phyloP scores from a whole-genome alignment of 2,888 invertebrate species.

The Drosophila limbata region DNA sequence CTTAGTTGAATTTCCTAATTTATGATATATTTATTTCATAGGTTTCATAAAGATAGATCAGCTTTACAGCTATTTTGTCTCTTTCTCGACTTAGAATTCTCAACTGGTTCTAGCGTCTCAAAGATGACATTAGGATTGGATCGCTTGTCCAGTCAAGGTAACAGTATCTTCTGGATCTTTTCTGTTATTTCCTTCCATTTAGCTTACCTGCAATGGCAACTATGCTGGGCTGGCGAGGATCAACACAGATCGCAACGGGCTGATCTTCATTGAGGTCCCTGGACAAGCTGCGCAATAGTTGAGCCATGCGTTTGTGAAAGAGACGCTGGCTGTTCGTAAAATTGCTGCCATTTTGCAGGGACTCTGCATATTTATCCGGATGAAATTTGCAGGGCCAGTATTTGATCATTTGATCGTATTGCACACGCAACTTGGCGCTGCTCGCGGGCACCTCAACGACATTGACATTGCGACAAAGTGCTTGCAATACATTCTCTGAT shows the following conservation, averaged over 20 bases:
- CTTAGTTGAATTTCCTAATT: no score
- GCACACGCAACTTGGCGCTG: slow-evolving; percentile 89
- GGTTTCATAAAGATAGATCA: no score
- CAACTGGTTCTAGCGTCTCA: no score
- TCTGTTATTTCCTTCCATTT: no score
- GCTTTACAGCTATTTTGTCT: no score
- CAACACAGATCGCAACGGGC: slow-evolving; percentile 89
- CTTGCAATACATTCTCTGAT: slow-evolving; percentile 53
- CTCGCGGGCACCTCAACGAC: slow-evolving; percentile 87
- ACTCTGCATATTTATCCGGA: slow-evolving; percentile 91
- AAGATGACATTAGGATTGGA: no score
- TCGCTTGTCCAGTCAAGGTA: no score
- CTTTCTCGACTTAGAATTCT: no score
- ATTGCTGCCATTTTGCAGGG: slow-evolving; percentile 87
- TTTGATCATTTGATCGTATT: slow-evolving; percentile 87
- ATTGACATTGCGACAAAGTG: slow-evolving; percentile 85
- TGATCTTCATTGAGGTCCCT: slow-evolving; percentile 70
- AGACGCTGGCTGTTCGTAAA: slow-evolving; percentile 87
- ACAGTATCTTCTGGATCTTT: no score
- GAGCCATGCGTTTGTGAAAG: slow-evolving; percentile 88
- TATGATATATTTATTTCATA: no score
- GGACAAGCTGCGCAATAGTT: slow-evolving; percentile 83
- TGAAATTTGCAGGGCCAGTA: slow-evolving; percentile 95
- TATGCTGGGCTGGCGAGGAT: slow-evolving; percentile 88
- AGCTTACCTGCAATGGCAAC: slow-evolving; percentile 87